Conservation (phyloP, 2,113 vertebrate species). For the Anseranas semipalmata region DNA sequence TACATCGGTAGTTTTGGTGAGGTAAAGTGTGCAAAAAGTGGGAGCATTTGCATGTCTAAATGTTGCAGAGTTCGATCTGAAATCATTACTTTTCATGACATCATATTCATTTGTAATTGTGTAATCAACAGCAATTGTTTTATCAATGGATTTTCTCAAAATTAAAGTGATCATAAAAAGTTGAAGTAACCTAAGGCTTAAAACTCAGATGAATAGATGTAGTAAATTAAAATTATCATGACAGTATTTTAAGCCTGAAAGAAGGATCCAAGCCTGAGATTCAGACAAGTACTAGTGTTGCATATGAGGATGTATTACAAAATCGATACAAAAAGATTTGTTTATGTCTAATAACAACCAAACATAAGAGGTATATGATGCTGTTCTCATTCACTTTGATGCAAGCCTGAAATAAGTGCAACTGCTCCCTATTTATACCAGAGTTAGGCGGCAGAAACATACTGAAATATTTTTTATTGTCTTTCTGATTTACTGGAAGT, state of each 20-base stretch:
- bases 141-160: not conserved
- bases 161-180: not conserved
- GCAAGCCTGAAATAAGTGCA: not conserved
- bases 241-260: not conserved
- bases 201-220: not conserved
- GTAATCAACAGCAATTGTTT: not conserved
- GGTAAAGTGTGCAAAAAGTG: not conserved
- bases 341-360: not conserved
- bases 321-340: not conserved
- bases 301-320: not conserved
- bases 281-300: not conserved
- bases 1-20: not conserved
- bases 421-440: not conserved
- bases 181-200: not conserved
- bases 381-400: not conserved
- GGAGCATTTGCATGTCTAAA: not conserved
- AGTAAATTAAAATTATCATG: not conserved
- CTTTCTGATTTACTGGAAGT: not conserved
- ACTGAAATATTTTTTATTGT: not conserved
- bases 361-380: not conserved
- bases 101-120: not conserved
- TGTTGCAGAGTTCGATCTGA: not conserved
- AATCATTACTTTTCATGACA: not conserved
- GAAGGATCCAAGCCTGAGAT: not conserved
- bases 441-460: not conserved